Evolutionary conservation across 2,113 vertebrate species (phyloP).

Genomic region (Fukomys damarensis): DNA sequence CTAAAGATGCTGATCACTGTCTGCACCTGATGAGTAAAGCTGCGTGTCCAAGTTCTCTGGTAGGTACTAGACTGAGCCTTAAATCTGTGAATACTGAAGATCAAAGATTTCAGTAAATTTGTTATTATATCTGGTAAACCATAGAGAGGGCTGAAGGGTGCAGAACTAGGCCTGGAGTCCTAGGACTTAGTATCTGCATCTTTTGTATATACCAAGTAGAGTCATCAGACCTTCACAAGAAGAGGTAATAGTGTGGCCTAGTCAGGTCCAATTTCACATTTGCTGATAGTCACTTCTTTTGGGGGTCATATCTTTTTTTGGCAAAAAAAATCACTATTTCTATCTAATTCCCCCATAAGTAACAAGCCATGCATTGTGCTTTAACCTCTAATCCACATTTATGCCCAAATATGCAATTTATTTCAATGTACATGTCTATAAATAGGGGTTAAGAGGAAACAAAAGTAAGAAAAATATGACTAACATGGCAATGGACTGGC

Average conservation of each 20-base stretch:
- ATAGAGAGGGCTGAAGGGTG: background rate
- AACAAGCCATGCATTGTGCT: background rate
- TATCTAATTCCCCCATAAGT: background rate
- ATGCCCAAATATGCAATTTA: slow-evolving; percentile 47
- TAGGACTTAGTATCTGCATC: background rate
- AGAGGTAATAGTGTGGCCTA: background rate
- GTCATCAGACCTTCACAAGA: background rate
- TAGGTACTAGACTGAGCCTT: background rate
- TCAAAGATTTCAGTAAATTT: background rate
- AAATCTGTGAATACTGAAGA: background rate
- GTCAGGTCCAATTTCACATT: background rate
- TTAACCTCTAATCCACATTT: background rate
- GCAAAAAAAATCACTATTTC: background rate
- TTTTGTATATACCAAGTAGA: background rate
- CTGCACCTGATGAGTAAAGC: background rate
- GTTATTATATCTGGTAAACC: background rate
- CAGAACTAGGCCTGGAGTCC: background rate
- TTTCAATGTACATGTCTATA: background rate
- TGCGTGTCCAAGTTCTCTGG: slow-evolving; percentile 8
- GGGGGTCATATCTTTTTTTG: background rate
- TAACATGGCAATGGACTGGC: background rate
- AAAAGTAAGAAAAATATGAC: slow-evolving; percentile 32
- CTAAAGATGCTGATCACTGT: slow-evolving; percentile 6
- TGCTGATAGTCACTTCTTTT: background rate
- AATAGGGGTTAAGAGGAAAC: background rate